Conservation (phyloP, 2,888 invertebrate species). For the Scaptomyza reducta region DNA sequence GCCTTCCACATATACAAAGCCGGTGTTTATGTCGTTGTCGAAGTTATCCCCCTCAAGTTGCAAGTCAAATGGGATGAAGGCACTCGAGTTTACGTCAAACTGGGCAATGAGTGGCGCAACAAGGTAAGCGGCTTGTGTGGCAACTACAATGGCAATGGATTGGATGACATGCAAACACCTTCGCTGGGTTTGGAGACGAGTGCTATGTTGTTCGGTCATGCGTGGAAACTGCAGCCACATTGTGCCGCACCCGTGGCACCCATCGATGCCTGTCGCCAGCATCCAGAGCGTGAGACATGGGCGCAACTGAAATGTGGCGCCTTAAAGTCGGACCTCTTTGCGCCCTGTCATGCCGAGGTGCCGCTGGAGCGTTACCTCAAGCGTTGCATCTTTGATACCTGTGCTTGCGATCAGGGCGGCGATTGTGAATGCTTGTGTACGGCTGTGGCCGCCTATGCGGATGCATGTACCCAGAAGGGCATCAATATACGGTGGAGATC, state of each 20-base stretch:
- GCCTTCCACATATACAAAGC: slow-evolving; percentile 84
- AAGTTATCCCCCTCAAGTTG: slow-evolving; percentile 90
- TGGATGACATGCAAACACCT: slow-evolving; percentile 94
- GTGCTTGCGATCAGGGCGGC: slow-evolving; percentile 94
- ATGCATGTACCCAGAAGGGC: slow-evolving; percentile 91
- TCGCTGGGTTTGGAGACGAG: slow-evolving; percentile 92
- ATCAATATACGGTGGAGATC: slow-evolving; percentile 92
- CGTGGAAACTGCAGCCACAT: slow-evolving; percentile 92
- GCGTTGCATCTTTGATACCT: slow-evolving; percentile 93
- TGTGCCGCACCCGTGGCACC: slow-evolving; percentile 86
- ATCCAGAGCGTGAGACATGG: slow-evolving; percentile 93
- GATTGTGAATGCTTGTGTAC: slow-evolving; percentile 96
- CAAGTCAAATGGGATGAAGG: slow-evolving; percentile 94
- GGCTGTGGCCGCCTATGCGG: slow-evolving; percentile 93
- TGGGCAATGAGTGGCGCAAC: slow-evolving; percentile 91
- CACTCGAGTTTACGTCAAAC: slow-evolving; percentile 91
- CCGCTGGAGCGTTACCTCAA: slow-evolving; percentile 88
- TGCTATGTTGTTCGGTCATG: slow-evolving; percentile 92
- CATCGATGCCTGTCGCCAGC: slow-evolving; percentile 90
- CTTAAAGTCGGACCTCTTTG: slow-evolving; percentile 90
- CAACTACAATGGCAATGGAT: slow-evolving; percentile 93
- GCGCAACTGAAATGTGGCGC: slow-evolving; percentile 90
- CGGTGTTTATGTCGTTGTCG: slow-evolving; percentile 91
- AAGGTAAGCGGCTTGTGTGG: slow-evolving; percentile 95
- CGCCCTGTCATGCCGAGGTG: slow-evolving; percentile 91